Percentiles rank a stretch among this genome's conserved stretches.
Conservation (phyloP, 2,113 vertebrate genomes). For the Oreocharis arfaki region DNA sequence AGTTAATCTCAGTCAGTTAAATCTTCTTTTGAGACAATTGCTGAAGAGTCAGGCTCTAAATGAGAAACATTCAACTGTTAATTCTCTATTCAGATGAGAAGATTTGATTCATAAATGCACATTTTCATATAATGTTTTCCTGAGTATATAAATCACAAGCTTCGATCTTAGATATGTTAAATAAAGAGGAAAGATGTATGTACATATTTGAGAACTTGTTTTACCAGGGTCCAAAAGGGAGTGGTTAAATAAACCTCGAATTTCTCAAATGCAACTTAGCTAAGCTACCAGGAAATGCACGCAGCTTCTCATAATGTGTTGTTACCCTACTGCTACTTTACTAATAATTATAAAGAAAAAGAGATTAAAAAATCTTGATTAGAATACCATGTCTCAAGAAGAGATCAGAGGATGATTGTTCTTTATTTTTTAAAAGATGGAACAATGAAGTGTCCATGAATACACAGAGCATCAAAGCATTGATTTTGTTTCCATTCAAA, state of each 20-base stretch:
- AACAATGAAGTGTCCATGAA: neutral
- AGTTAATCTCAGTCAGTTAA: conserved; percentile 20
- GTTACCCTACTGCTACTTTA: neutral
- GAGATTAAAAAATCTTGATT: neutral
- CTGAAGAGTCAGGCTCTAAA: neutral
- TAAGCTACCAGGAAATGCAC: neutral
- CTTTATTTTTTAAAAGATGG: neutral
- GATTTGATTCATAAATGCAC: neutral
- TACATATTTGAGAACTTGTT: neutral
- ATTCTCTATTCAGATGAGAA: neutral
- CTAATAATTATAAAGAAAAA: neutral
- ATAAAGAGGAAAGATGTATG: neutral
- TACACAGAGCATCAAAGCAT: neutral
- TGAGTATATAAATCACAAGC: neutral
- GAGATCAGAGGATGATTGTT: neutral
- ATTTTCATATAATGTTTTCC: neutral
- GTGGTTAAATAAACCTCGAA: neutral
- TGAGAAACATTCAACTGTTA: conserved; percentile 11
- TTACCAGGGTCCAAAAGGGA: neutral
- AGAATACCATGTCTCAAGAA: neutral
- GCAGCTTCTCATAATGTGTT: neutral
- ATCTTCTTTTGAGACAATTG: conserved; percentile 30
- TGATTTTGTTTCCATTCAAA: neutral
- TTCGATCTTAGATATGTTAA: neutral
- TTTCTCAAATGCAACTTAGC: neutral